Conservation (phyloP, 1,140 invertebrate genomes). For the Drosophila pandora region DNA sequence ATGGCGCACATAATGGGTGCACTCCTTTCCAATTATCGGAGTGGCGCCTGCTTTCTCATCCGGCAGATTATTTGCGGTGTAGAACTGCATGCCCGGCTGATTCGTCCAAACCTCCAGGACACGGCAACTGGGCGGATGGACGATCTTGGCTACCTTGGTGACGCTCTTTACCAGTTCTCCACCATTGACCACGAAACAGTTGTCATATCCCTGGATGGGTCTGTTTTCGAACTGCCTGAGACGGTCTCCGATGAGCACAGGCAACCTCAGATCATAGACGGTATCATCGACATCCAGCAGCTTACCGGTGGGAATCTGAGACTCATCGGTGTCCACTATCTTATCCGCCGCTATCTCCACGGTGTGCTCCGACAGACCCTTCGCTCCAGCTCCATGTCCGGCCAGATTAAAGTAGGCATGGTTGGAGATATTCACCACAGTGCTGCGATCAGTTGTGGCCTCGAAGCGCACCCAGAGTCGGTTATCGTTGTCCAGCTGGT, state of each 20-base stretch:
- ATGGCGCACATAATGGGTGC: constrained; percentile 84
- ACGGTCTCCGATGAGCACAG: constrained; percentile 85
- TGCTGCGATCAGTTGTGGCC: constrained; percentile 90
- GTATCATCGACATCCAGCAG: constrained; percentile 87
- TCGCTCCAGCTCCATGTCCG: constrained; percentile 87
- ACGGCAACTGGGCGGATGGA: constrained; percentile 89
- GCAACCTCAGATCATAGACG: constrained; percentile 89
- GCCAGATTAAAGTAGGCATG: constrained; percentile 97
- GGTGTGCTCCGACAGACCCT: constrained; percentile 89
- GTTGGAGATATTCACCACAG: constrained; percentile 95
- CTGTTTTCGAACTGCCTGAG: constrained; percentile 78
- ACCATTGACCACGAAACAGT: constrained; percentile 89
- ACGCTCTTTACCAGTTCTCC: constrained; percentile 7
- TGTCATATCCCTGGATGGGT: constrained; percentile 87
- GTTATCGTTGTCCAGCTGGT: constrained; percentile 89
- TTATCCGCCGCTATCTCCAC: constrained; percentile 89
- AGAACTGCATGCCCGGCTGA: constrained; percentile 96
- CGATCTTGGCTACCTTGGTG: constrained; percentile 84
- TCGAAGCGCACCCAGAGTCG: constrained; percentile 89
- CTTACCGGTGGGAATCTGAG: constrained; percentile 91
- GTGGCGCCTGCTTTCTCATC: constrained; percentile 77
- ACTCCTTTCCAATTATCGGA: constrained; percentile 64
- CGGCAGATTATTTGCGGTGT: constrained; percentile 92
- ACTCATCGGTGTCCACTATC: constrained; percentile 89
- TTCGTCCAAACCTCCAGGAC: constrained; percentile 91